A percentile compares a stretch with the other conserved stretches of the same genome.
These are phyloP conservation scores for Amitus sp. DNA, from an alignment of 2,888 invertebrate species.

Conservation along the genomic window DNA sequence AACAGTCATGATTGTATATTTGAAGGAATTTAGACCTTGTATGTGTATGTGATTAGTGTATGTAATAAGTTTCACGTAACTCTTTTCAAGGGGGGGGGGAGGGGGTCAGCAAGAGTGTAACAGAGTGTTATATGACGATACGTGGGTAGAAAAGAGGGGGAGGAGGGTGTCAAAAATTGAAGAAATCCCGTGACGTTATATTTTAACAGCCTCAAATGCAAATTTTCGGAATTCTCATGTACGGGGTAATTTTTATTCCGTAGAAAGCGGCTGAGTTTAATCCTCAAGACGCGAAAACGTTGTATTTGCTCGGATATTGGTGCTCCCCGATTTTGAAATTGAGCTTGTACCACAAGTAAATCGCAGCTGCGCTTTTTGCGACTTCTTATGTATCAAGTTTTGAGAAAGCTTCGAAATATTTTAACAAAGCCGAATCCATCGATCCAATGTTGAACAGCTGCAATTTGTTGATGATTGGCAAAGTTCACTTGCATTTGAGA, in stretches of 20 bases:
- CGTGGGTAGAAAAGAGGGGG: no score
- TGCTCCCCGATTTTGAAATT: conserved; percentile 85
- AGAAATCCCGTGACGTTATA: no score
- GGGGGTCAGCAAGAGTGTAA: no score
- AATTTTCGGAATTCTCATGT: no score
- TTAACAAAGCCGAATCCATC: conserved; percentile 79
- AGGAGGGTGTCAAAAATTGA: no score
- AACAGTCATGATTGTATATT: no score
- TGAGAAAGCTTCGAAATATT: conserved; percentile 86
- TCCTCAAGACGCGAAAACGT: conserved; percentile 83
- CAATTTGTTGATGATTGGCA: conserved; percentile 83
- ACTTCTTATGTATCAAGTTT: conserved; percentile 82
- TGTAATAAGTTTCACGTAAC: no score
- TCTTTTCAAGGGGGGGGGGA: no score
- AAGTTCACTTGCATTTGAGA: conserved; percentile 77
- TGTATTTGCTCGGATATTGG: conserved; percentile 88
- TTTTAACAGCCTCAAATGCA: no score
- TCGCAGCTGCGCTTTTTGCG: conserved; percentile 80
- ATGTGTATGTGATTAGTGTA: no score
- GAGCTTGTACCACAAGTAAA: conserved; percentile 84
- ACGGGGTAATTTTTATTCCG: conserved; percentile 48
- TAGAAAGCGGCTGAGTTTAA: conserved; percentile 82
- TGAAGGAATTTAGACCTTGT: no score
- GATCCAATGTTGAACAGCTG: conserved; percentile 85
- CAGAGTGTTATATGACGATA: no score